Base-by-base conservation (phyloP, 2,113 vertebrate genomes). In the Forbesichthys papilliferus region DNA sequence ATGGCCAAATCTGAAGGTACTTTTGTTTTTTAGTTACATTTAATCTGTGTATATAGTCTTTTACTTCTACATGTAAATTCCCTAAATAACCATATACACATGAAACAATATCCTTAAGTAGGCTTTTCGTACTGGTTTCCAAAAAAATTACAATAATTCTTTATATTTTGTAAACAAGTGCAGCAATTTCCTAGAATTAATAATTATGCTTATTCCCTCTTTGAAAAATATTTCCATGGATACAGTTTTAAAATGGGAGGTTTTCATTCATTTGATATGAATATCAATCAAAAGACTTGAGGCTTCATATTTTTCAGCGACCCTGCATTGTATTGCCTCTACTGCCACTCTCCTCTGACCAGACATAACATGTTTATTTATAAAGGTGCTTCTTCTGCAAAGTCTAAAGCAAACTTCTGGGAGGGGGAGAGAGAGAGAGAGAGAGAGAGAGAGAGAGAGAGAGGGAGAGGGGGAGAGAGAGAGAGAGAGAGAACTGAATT, bases 331-430 rank as follows among this genome's bases (percentile, higher is more conserved):
- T 67, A 71, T 75, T 75, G 51, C 64, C 47, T 66, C 79, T 57
- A 18, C 13, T 48, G 12, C 52, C 33, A 67, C 69, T 79, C 85
- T 88, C 85, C 85, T 86, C 80, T 86, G 36, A 87, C 71, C 84
- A 81, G 74, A 85, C 74, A 46, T 65, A 68, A 36, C 34, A 86
- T 85, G 81, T 88, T 88, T 89, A 91, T 91, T 92, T 90, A 86
- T 88, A 90, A 81, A 70, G 70, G 55, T 60, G 79, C 76, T 78
- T 91, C 71, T 80, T 87, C 77, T 86, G 85, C 73, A 84, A 82
- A 86, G 7, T 42, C 36, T 42, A 42, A 42, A 42, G 36, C 83
- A 89, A 80, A 69, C 69, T 61, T 42, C 36, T 7, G 36, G 7
- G 36, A 42, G 36, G 7, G 64, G 42, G 70, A 60, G 59, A 46